A percentile compares a stretch with the other conserved stretches of the same genome.
These are phyloP conservation scores for Pampus argenteus DNA, from an alignment of 2,797 vertebrate genomes.

Conservation along the genomic window DNA sequence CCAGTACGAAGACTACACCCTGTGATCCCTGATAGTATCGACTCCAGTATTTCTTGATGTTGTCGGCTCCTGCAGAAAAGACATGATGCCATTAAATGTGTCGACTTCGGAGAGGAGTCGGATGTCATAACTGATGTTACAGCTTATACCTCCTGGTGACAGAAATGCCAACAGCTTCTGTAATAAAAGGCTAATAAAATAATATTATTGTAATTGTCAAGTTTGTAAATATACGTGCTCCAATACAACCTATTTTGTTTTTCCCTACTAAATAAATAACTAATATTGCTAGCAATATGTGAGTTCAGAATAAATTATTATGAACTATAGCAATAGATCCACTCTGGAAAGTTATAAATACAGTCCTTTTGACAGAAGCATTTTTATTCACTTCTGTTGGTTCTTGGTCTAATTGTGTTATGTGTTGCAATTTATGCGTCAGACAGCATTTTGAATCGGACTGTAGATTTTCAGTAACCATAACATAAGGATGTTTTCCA, in stretches of 20 bases:
- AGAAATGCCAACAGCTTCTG: not conserved
- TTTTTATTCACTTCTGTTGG: not conserved
- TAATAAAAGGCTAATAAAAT: not conserved
- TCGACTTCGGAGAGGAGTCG: not conserved
- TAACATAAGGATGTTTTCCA: not conserved
- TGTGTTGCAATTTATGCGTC: not conserved
- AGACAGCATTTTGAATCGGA: not conserved
- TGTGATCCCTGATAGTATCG: constrained; percentile 99
- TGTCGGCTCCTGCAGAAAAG: constrained; percentile 89
- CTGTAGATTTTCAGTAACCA: not conserved
- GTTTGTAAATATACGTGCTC: not conserved
- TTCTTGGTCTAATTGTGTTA: not conserved
- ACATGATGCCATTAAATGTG: constrained; percentile 25
- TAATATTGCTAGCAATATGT: not conserved
- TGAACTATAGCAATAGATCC: not conserved
- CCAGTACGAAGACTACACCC: constrained; percentile 97
- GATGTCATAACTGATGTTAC: not conserved
- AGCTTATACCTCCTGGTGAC: not conserved
- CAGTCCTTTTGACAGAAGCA: not conserved
- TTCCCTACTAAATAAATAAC: not conserved
- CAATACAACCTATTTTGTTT: not conserved
- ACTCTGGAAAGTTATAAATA: not conserved
- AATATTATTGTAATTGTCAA: not conserved
- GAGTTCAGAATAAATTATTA: not conserved
- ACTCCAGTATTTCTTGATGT: constrained; percentile 99